These are phyloP conservation scores for Ornithorhynchus anatinus DNA, from an alignment of 2,113 vertebrate genomes.

Conservation along the genomic window DNA sequence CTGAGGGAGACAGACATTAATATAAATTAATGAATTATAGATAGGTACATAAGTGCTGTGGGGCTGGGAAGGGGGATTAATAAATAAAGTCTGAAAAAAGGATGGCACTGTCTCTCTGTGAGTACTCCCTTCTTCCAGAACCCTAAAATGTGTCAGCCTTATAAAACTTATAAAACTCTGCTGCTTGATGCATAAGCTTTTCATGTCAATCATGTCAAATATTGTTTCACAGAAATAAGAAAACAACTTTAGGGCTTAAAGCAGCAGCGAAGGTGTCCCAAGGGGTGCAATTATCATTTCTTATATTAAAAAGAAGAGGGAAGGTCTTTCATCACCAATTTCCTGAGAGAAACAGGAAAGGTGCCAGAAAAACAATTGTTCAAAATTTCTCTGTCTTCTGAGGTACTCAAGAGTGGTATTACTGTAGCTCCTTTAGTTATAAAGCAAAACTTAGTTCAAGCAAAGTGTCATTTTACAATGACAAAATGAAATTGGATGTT, in stretches of 20 bases:
- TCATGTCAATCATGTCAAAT: conserved; percentile 26
- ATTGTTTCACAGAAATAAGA: conserved; percentile 39
- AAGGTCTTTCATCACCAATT: not conserved
- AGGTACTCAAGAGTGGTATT: not conserved
- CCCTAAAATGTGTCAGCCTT: not conserved
- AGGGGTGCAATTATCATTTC: conserved; percentile 47
- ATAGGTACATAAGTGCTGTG: too few species aligned
- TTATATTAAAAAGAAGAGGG: conserved; percentile 18
- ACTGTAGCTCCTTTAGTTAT: conserved; percentile 11
- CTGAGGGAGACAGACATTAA: too few species aligned
- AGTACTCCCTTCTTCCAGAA: not conserved
- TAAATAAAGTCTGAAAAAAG: not conserved
- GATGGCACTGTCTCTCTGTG: not conserved
- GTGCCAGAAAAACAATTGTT: not conserved
- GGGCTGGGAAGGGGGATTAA: too few species aligned
- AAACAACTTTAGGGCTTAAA: conserved; percentile 49
- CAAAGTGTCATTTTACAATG: not conserved
- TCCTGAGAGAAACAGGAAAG: not conserved
- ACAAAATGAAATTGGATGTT: not conserved
- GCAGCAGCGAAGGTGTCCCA: conserved; percentile 39
- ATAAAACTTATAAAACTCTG: conserved; percentile 19
- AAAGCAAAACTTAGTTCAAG: conserved; percentile 5
- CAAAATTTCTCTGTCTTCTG: conserved; percentile 17
- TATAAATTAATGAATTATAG: too few species aligned
- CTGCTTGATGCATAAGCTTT: not conserved